Conservation (phyloP, 2,888 invertebrate genomes). For the Ochropleura plecta region DNA sequence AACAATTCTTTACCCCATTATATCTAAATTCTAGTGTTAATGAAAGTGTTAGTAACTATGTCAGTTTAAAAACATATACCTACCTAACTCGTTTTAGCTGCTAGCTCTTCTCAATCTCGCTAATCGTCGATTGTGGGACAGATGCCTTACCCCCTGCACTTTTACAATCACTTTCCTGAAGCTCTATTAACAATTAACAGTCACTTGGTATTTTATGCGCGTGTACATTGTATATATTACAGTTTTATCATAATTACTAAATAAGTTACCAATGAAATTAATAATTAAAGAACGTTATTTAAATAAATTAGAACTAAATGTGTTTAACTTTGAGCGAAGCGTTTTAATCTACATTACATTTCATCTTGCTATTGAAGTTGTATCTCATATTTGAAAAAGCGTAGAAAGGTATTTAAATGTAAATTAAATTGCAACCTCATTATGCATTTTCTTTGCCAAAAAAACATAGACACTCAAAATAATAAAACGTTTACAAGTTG, state of each 20-base stretch:
- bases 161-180: constrained; percentile 13
- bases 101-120: neutral
- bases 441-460: constrained; percentile 12
- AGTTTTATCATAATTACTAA: constrained; percentile 35
- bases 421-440: constrained; percentile 21
- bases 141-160: neutral
- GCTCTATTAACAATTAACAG: constrained; percentile 29
- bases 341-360: constrained; percentile 35
- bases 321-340: constrained; percentile 7
- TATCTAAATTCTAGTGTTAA: too few relatives aligned
- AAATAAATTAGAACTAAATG: constrained; percentile 38
- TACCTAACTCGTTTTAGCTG: neutral
- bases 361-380: constrained; percentile 1
- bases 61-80: too few relatives aligned
- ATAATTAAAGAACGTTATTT: constrained; percentile 5
- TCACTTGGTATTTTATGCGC: constrained; percentile 31
- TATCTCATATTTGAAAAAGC: constrained; percentile 11
- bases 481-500: constrained; percentile 57
- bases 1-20: too few relatives aligned
- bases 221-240: constrained; percentile 41
- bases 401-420: constrained; percentile 2
- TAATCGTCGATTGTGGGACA: neutral
- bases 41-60: too few relatives aligned
- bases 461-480: constrained; percentile 51
- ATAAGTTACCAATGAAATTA: constrained; percentile 17